phyloP scores from a whole-genome alignment of 2,888 invertebrate species.

The Syrista parreyssii region DNA sequence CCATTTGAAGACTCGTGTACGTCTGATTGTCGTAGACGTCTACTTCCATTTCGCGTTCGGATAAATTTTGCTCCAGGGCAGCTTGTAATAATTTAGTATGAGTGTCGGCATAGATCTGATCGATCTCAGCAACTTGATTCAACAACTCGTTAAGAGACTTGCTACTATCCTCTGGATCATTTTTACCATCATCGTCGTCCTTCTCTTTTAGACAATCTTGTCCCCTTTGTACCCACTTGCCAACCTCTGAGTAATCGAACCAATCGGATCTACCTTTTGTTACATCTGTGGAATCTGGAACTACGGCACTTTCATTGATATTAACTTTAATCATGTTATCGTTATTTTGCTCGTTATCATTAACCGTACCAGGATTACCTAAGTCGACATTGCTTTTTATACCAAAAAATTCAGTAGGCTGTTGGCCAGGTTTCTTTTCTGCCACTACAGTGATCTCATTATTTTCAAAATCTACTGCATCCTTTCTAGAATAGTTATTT shows the following conservation, averaged over 20 bases:
- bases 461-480: constrained; percentile 21
- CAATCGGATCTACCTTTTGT: constrained; percentile 45
- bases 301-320: constrained; percentile 12
- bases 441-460: constrained; percentile 13
- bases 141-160: constrained; percentile 78
- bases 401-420: neutral
- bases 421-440: neutral
- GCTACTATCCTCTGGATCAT: constrained; percentile 30
- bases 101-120: constrained; percentile 83
- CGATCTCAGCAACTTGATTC: constrained; percentile 82
- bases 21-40: constrained; percentile 83
- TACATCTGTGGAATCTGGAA: constrained; percentile 17
- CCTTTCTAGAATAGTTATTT: neutral
- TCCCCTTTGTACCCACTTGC: constrained; percentile 54
- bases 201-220: constrained; percentile 35
- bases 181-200: constrained; percentile 35
- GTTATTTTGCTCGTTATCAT: neutral
- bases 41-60: constrained; percentile 66
- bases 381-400: neutral
- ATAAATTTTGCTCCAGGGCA: constrained; percentile 34
- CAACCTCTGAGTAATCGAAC: constrained; percentile 57
- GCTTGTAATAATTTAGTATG: constrained; percentile 70
- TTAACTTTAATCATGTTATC: constrained; percentile 4
- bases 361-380: neutral
- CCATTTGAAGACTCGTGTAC: constrained; percentile 86